A percentile compares a stretch with the other conserved stretches of the same genome.
Conservation (phyloP, 2,888 invertebrate species). For the Sminthurides aquaticus region DNA sequence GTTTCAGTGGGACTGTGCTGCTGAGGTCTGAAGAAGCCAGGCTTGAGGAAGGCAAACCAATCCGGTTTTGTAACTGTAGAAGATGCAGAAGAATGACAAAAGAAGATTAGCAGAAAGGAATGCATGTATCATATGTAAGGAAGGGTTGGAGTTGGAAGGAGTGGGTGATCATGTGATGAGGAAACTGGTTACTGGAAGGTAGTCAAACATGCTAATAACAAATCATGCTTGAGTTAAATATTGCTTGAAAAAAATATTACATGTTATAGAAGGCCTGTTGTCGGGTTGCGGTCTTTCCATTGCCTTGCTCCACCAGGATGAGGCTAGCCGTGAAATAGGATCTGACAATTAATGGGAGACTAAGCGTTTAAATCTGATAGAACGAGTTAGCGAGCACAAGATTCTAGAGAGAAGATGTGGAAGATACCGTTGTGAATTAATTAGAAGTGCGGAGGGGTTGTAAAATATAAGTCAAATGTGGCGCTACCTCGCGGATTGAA, state of each 20-base stretch:
- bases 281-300: neutral
- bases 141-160: too few relatives aligned
- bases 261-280: neutral
- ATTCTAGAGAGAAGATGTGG: too few relatives aligned
- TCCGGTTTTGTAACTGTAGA: neutral
- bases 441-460: neutral
- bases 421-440: too few relatives aligned
- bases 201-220: too few relatives aligned
- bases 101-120: too few relatives aligned
- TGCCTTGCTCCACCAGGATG: constrained; percentile 1
- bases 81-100: too few relatives aligned
- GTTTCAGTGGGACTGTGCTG: neutral
- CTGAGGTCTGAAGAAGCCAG: neutral
- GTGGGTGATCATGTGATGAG: too few relatives aligned
- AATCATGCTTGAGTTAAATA: too few relatives aligned
- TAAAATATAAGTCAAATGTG: too few relatives aligned
- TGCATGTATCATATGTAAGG: too few relatives aligned
- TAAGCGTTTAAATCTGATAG: neutral
- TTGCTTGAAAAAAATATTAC: neutral
- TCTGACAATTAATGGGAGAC: neutral
- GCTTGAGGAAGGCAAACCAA: neutral
- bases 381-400: neutral
- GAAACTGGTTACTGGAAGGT: too few relatives aligned
- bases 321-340: constrained; percentile 5
- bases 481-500: constrained; percentile 14